Conservation (phyloP, 2,113 vertebrate genomes). For the Nycticorax nycticorax region DNA sequence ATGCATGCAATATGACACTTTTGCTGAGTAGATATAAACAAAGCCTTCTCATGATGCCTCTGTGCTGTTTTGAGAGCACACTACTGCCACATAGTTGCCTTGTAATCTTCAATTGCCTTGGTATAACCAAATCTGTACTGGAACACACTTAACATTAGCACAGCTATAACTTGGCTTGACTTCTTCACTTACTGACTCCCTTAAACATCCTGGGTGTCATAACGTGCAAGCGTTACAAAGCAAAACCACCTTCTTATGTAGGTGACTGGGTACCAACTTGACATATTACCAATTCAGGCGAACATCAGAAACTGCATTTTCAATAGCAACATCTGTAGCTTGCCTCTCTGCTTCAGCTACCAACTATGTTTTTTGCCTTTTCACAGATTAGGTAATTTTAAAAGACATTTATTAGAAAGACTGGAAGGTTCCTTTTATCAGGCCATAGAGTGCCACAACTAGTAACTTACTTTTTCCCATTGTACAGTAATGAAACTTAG, state of each 20-base stretch:
- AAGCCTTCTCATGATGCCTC: not conserved
- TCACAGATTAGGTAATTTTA: not conserved
- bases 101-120: not conserved
- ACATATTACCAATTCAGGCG: accelerated
- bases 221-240: accelerated
- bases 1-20: accelerated
- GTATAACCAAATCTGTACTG: not conserved
- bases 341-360: not conserved
- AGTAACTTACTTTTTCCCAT: not conserved
- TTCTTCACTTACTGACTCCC: not conserved
- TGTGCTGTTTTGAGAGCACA: not conserved
- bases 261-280: not conserved
- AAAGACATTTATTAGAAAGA: not conserved
- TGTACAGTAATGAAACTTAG: not conserved
- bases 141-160: too few species aligned
- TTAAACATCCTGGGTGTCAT: not conserved
- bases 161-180: not conserved
- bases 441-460: not conserved
- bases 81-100: not conserved
- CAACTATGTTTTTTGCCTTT: not conserved
- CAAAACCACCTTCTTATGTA: not conserved
- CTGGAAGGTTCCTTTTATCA: not conserved
- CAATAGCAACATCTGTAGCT: not conserved
- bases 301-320: not conserved
- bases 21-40: too few species aligned